Evolutionary conservation across 2,888 invertebrate genomes (phyloP).

Genomic region (Coenonympha arcania): DNA sequence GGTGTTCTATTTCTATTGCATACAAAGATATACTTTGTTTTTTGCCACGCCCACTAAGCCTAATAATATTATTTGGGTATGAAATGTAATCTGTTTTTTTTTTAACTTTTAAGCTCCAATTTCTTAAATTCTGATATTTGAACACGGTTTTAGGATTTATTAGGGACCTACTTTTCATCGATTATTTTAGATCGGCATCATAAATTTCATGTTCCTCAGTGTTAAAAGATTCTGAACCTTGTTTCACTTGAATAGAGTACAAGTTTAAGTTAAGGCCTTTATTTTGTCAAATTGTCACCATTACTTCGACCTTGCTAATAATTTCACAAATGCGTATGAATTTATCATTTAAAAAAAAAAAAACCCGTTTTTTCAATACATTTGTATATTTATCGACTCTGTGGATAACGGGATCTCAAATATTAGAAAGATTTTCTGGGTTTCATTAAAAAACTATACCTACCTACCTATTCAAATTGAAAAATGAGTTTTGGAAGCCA

Average conservation of each 20-base stretch:
- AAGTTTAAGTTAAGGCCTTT: neutral
- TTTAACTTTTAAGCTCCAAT: neutral
- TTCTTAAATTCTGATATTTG: neutral
- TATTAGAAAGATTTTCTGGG: neutral
- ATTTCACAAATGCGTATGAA: neutral
- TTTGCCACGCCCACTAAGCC: too few species aligned
- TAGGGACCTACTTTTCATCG: neutral
- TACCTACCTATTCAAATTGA: neutral
- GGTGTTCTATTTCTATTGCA: too few species aligned
- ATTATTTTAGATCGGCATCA: neutral
- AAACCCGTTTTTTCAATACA: neutral
- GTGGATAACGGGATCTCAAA: constrained; percentile 3
- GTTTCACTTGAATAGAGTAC: neutral
- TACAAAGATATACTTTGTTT: too few species aligned
- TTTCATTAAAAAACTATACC: neutral
- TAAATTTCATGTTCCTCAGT: neutral
- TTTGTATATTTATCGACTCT: neutral
- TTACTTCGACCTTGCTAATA: constrained; percentile 8
- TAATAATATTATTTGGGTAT: too few species aligned
- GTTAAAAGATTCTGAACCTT: neutral
- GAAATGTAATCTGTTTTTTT: neutral
- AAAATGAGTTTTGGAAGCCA: neutral
- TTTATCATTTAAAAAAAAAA: constrained; percentile 3
- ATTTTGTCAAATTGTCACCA: neutral
- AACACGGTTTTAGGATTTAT: neutral